phyloP scores from a whole-genome alignment of 2,113 vertebrate species.

The Puma concolor region DNA sequence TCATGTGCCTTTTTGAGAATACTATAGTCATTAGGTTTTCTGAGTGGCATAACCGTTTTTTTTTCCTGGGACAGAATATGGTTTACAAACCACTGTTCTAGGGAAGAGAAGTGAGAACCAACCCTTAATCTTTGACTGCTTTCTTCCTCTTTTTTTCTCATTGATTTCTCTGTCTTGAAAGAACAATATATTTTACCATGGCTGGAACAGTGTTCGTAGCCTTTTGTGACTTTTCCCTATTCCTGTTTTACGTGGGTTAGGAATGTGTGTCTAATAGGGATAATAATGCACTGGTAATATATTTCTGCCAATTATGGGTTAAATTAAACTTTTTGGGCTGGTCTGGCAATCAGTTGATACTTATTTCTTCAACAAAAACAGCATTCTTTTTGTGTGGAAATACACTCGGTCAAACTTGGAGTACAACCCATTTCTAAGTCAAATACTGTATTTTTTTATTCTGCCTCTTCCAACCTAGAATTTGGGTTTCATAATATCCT shows the following conservation, averaged over 20 bases:
- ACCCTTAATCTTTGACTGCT: neutral
- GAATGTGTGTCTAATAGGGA: neutral
- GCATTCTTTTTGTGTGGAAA: neutral
- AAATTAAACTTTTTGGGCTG: neutral
- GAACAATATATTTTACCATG: neutral
- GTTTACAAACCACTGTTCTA: neutral
- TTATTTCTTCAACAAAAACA: conserved; percentile 5
- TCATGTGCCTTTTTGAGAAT: neutral
- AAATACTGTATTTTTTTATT: conserved; percentile 1
- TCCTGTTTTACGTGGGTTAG: neutral
- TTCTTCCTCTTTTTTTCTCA: conserved; percentile 2
- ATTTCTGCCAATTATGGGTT: neutral
- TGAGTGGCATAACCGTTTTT: neutral
- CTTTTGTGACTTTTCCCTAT: neutral
- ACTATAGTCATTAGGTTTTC: neutral
- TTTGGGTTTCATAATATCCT: neutral
- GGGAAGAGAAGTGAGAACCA: neutral
- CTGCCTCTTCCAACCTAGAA: neutral
- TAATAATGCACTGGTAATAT: neutral
- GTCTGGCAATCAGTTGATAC: neutral
- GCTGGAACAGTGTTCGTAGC: neutral
- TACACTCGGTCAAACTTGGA: neutral
- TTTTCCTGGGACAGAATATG: neutral
- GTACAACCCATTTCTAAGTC: neutral
- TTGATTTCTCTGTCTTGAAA: neutral